These are phyloP conservation scores for Calameuta filiformis DNA, from an alignment of 2,888 invertebrate species.

Conservation along the genomic window DNA sequence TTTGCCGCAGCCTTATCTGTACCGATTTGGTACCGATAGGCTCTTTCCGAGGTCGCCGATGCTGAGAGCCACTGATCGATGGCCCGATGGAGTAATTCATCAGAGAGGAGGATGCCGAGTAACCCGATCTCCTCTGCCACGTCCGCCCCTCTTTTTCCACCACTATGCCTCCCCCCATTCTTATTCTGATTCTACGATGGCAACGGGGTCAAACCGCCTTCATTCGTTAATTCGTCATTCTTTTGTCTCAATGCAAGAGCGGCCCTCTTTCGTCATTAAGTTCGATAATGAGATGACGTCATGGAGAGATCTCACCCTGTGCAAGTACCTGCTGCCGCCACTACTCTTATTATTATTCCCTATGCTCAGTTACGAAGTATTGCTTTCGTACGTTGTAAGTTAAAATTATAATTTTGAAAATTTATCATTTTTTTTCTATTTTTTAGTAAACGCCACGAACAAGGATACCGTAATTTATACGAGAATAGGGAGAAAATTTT, in stretches of 20 bases:
- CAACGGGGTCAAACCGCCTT: conserved; percentile 55
- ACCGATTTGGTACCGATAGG: neutral
- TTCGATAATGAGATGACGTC: conserved; percentile 35
- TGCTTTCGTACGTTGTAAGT: no score
- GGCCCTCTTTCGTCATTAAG: conserved; percentile 36
- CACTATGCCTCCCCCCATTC: conserved; percentile 23
- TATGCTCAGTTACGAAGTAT: no score
- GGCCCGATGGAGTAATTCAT: conserved; percentile 53
- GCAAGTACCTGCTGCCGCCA: neutral
- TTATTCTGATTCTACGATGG: conserved; percentile 46
- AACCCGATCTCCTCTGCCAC: conserved; percentile 52
- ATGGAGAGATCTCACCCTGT: conserved; percentile 13
- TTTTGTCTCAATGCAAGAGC: conserved; percentile 42
- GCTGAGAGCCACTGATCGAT: conserved; percentile 55
- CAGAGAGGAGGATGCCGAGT: conserved; percentile 57
- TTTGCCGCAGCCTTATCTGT: no score
- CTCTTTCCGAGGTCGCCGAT: neutral
- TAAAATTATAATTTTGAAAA: no score
- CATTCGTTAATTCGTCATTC: conserved; percentile 50
- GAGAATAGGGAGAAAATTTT: no score
- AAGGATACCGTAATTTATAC: no score
- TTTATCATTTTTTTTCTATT: no score
- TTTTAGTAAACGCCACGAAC: no score
- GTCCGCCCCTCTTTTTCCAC: conserved; percentile 34
- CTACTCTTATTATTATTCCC: neutral